Conservation (phyloP, 2,113 vertebrate species). For the Clarias gariepinus region DNA sequence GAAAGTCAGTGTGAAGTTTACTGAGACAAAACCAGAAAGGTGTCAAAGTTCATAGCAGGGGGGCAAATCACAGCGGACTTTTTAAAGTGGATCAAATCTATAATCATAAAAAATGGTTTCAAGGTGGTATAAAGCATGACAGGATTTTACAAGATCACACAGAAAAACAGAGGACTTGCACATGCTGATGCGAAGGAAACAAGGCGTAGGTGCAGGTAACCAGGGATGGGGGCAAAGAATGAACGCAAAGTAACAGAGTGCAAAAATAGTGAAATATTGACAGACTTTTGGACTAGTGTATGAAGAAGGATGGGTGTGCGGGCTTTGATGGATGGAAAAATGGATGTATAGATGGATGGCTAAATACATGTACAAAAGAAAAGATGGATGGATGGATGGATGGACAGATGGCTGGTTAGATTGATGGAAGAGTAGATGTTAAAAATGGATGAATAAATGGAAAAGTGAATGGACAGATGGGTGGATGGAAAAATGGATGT, state of each 20-base stretch:
- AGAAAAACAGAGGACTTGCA: not conserved
- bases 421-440: not conserved
- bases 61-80: not conserved
- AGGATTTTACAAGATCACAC: not conserved
- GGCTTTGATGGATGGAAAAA: not conserved
- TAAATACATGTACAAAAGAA: not conserved
- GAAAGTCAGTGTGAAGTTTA: not conserved
- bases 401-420: not conserved
- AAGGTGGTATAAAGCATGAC: not conserved
- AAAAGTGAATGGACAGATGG: too few species aligned
- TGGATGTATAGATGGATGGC: not conserved
- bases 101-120: not conserved
- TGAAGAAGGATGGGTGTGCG: not conserved
- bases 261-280: not conserved
- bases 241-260: not conserved
- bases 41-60: not conserved
- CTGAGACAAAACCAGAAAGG: not conserved
- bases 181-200: not conserved
- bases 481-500: too few species aligned
- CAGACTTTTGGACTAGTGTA: not conserved
- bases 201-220: slow-evolving; percentile 1
- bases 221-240: not conserved
- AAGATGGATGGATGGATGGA: not conserved
- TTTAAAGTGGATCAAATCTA: not conserved
- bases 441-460: too few species aligned